Percentiles rank a stretch among this genome's conserved stretches.
Conservation (phyloP, 2,888 invertebrate species). For the Tillus elongatus region DNA sequence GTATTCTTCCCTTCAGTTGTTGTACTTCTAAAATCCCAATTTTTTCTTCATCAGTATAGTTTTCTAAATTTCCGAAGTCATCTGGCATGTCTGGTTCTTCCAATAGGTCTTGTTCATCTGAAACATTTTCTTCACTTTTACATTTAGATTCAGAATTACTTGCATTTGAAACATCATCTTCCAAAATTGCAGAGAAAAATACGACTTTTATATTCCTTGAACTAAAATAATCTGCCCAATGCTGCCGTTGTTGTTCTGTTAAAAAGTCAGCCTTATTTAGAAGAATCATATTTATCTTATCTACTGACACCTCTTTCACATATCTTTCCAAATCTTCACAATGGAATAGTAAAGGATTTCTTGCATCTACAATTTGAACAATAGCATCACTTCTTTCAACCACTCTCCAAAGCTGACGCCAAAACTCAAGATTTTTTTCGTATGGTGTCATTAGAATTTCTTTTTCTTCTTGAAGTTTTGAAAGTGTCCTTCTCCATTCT, state of each 20-base stretch:
- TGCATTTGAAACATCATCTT: slow-evolving; percentile 39
- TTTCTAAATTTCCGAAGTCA: slow-evolving; percentile 7
- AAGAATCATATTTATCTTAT: slow-evolving; percentile 73
- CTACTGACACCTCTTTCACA: slow-evolving; percentile 62
- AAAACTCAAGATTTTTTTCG: slow-evolving; percentile 95
- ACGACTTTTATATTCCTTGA: slow-evolving; percentile 59
- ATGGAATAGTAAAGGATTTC: slow-evolving; percentile 81
- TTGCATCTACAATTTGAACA: slow-evolving; percentile 90
- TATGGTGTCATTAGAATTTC: slow-evolving; percentile 87
- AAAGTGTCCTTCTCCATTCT: slow-evolving; percentile 80
- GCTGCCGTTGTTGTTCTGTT: slow-evolving; percentile 64
- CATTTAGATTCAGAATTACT: slow-evolving; percentile 4
- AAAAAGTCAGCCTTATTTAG: slow-evolving; percentile 95
- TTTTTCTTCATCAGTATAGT: slow-evolving; percentile 18
- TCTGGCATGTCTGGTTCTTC: slow-evolving; percentile 10
- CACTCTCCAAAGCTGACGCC: slow-evolving; percentile 98
- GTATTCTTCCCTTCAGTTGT: slow-evolving; percentile 37
- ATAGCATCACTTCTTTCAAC: slow-evolving; percentile 93
- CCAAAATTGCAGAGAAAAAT: slow-evolving; percentile 83
- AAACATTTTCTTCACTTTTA: slow-evolving; percentile 18
- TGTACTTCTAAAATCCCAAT: no score
- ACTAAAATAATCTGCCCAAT: slow-evolving; percentile 81
- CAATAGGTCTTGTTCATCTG: slow-evolving; percentile 20
- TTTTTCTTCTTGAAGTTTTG: slow-evolving; percentile 67
- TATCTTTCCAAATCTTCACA: slow-evolving; percentile 87